A percentile compares a stretch with the other conserved stretches of the same genome.
Evolutionary conservation across 2,888 invertebrate genomes (phyloP).

Genomic region (Tetranychus piercei): DNA sequence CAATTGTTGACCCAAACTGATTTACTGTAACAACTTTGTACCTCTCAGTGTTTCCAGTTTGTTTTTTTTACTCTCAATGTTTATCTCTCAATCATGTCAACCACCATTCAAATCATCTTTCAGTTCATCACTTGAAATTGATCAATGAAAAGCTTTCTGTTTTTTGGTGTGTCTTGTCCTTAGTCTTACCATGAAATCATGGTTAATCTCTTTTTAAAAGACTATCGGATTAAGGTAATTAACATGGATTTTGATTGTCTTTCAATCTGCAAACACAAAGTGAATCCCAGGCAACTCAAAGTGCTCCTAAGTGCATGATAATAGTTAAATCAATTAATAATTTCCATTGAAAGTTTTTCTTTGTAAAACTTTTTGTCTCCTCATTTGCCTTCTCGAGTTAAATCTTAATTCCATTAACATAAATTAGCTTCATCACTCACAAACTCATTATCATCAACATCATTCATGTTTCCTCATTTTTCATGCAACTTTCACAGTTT

Average conservation of each 20-base stretch:
- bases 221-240: too few species aligned
- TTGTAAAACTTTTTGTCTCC: too few species aligned
- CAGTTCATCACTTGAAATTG: too few species aligned
- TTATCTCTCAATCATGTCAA: neutral
- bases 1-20: neutral
- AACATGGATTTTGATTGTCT: neutral
- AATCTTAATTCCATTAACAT: neutral
- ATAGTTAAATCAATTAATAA: too few species aligned
- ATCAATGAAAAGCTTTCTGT: too few species aligned
- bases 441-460: neutral
- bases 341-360: too few species aligned
- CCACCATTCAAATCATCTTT: neutral
- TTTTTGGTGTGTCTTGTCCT: too few species aligned
- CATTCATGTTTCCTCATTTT: neutral
- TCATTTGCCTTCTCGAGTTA: neutral
- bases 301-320: too few species aligned
- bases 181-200: neutral
- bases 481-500: neutral
- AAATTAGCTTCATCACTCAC: neutral
- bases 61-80: neutral
- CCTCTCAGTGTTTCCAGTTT: neutral
- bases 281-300: too few species aligned
- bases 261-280: too few species aligned
- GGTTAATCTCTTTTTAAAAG: neutral
- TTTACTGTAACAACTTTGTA: neutral